phyloP scores from a whole-genome alignment of 2,113 vertebrate genomes.

The Todiramphus saurophagus region DNA sequence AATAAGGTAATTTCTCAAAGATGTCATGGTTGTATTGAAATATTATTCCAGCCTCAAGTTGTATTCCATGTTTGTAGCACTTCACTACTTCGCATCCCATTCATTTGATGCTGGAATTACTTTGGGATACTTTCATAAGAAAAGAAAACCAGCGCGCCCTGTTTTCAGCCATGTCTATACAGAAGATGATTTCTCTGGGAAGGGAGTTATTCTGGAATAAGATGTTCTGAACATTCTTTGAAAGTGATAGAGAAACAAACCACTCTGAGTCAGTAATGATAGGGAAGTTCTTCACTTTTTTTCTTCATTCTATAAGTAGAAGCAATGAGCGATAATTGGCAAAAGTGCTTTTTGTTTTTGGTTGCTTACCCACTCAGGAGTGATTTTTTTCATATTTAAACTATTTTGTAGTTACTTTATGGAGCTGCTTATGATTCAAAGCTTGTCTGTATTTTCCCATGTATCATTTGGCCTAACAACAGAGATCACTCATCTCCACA shows the following conservation, averaged over 20 bases:
- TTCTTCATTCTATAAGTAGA: background rate
- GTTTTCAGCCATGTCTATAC: conserved; percentile 13
- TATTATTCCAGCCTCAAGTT: background rate
- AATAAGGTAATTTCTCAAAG: background rate
- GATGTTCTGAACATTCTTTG: conserved; percentile 47
- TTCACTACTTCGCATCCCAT: background rate
- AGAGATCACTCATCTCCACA: background rate
- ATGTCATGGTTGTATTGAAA: background rate
- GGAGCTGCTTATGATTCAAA: background rate
- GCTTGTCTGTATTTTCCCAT: background rate
- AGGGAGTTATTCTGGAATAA: conserved; percentile 34
- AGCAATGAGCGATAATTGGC: background rate
- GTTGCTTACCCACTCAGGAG: background rate
- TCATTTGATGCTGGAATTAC: background rate
- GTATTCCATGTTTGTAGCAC: background rate
- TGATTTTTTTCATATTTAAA: background rate
- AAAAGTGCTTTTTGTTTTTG: background rate
- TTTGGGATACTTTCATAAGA: background rate
- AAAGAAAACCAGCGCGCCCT: background rate
- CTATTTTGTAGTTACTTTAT: background rate
- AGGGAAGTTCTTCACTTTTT: conserved; percentile 13
- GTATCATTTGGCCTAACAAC: background rate
- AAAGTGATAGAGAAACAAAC: conserved; percentile 51
- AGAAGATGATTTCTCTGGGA: conserved; percentile 34
- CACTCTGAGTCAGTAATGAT: conserved; percentile 18